A percentile compares a stretch with the other conserved stretches of the same genome.
phyloP scores from a whole-genome alignment of 2,888 invertebrate genomes.

The Tenthredo mesomela region DNA sequence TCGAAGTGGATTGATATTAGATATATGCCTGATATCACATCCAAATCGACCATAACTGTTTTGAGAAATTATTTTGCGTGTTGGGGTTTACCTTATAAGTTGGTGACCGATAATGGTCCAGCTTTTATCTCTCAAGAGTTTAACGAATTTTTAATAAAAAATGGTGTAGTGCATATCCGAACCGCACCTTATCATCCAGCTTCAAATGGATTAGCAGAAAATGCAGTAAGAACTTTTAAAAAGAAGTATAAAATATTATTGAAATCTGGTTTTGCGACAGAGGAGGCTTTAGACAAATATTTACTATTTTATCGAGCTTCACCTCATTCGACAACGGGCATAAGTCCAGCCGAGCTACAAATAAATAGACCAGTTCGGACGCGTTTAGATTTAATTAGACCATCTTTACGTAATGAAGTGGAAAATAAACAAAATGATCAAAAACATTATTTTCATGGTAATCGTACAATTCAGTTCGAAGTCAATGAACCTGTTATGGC shows the following conservation, averaged over 20 bases:
- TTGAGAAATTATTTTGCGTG: constrained; percentile 53
- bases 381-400: constrained; percentile 49
- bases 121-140: constrained; percentile 53
- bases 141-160: constrained; percentile 47
- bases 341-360: constrained; percentile 55
- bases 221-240: constrained; percentile 54
- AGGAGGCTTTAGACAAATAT: constrained; percentile 46
- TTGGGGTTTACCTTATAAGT: constrained; percentile 51
- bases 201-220: constrained; percentile 55
- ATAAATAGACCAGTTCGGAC: constrained; percentile 49
- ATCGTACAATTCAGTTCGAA: constrained; percentile 50
- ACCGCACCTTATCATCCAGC: constrained; percentile 56
- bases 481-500: constrained; percentile 36
- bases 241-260: constrained; percentile 55
- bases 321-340: constrained; percentile 53
- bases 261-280: constrained; percentile 42
- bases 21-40: constrained; percentile 48
- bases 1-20: constrained; percentile 38
- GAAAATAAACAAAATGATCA: constrained; percentile 40
- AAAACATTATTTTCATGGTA: constrained; percentile 49
- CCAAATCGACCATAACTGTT: constrained; percentile 50
- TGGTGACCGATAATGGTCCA: constrained; percentile 56
- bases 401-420: constrained; percentile 38
- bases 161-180: constrained; percentile 49
- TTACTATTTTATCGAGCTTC: constrained; percentile 50